Evolutionary conservation across 2,888 invertebrate genomes (phyloP), one percentile per base, ranked within the genome.

Genomic region (Conomelus anceps): DNA sequence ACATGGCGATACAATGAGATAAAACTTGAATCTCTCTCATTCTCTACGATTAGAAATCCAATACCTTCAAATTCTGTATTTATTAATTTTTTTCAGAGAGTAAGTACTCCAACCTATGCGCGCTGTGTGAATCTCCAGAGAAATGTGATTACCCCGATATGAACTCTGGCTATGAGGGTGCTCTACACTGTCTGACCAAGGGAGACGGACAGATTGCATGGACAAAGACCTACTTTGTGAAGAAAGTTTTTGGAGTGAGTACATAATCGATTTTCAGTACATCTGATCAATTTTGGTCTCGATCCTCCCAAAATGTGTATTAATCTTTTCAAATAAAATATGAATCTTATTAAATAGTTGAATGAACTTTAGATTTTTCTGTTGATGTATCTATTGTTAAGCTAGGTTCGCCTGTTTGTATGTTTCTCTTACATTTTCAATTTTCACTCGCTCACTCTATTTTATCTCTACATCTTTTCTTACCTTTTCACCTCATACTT

Each of bases 151-250:
- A 97, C 91, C 97, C 97, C 0, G 98, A 98, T 93, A 95, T 95
- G 88, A 97, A 95, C 93, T 97, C 97, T 22, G 98, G 98, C 0
- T 98, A 98, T 92, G 96, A 97, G 91, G 98, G 98, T 0, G 97
- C 98, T 0, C 94, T 98, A 86, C 94, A 96, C 24, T 98, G 98
- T 93, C 93, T 98, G 90, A 96, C 96, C 0, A 96, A 96, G 91
- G 96, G 97, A 91, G 96, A 96, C 1, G 98, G 98, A 0, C 96
- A 98, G 92, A 96, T 98, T 1, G 98, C 98, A 20, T 98, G 97
- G 94, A 97, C 97, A 20, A 97, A 97, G 93, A 96, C 97, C 90
- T 96, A 96, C 92, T 97, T 94, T 92, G 96, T 97, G 84, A 94
- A 96, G 92, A 96, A 96, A 93, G 97, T 96, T 94, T 97, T 97